phyloP scores from a whole-genome alignment of 2,113 vertebrate genomes.

The Petrocephalus microphthalmus region DNA sequence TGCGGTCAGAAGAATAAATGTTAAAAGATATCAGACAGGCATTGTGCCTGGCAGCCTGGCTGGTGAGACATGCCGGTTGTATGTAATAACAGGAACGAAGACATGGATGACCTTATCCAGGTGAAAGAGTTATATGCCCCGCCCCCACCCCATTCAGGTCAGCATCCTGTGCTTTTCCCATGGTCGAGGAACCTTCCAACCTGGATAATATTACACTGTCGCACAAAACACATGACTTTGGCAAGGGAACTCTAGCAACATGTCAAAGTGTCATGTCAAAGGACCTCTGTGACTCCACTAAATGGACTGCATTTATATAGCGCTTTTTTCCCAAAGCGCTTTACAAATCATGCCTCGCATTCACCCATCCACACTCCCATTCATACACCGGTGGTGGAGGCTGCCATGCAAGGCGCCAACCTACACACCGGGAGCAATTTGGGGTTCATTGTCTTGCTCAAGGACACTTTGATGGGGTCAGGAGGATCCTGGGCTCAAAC shows the following conservation, averaged over 20 bases:
- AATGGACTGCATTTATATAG: no score
- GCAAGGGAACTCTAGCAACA: not conserved
- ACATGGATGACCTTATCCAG: not conserved
- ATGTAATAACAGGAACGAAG: not conserved
- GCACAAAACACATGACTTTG: not conserved
- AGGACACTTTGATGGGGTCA: no score
- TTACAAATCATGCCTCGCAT: no score
- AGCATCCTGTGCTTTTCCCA: no score
- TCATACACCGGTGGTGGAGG: no score
- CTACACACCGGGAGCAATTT: no score
- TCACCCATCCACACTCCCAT: no score
- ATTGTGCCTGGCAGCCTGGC: not conserved
- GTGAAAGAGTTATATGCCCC: not conserved
- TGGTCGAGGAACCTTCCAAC: not conserved
- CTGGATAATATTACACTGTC: not conserved
- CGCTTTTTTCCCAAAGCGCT: no score
- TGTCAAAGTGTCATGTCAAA: not conserved
- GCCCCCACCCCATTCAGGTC: no score
- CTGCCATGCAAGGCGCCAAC: no score
- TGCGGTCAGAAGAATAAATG: not conserved
- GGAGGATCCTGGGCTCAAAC: no score
- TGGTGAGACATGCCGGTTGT: not conserved
- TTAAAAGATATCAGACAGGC: not conserved
- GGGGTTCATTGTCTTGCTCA: no score
- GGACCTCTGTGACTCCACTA: not conserved